Base-by-base conservation (phyloP, 64 coral and sea anemone genomes). In the Dendrophyllia cribrosa region DNA sequence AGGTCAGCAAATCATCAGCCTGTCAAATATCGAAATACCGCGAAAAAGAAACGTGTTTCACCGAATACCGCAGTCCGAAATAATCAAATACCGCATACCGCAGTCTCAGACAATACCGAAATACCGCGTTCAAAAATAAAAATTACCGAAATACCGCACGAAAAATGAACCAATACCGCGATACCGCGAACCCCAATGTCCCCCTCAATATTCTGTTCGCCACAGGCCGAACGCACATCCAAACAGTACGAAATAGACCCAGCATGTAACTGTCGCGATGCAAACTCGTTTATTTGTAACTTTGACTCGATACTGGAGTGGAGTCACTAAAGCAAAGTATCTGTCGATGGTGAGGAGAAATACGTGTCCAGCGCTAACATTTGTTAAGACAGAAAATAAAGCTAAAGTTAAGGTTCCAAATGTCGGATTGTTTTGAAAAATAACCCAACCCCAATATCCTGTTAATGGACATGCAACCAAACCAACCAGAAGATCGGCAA, bases 401-500 rank as follows among this genome's bases (percentile, higher is more conserved):
- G 34, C 20, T 17, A 61, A 47, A 23, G 34, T 49, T 20, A 10
- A 51, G 1, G 44, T 19, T 17, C 7, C 34, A 83, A 20, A n/a
- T 66, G 7, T 48, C 17, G 7, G 45, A 65, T 11, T 8, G 6
- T 48, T 3, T 15, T 83, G 58, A 20, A 51, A 83, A 5, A 83
- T 22, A 13, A 5, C 17, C 61, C 80, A 66, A 13, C 58, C 58
- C 80, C 80, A 83, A 44, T 66, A 66, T 6, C 14, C 59, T 15
- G 20, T 22, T 4, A 64, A 11, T 13, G 80, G 80, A 20, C 60
- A 59, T 49, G 19, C 44, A 1, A 62, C 9, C 2, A 74, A n/a
- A 46, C 89, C 89, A 62, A 91, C 89, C 7, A 91, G 43, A 46
- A 91, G 49, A 63, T 91, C 89, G 14, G 77, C 78, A 59, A 48